A percentile compares a stretch with the other conserved stretches of the same genome.
Evolutionary conservation across 2,888 invertebrate species (phyloP).

Genomic region (Euplagia quadripunctaria): DNA sequence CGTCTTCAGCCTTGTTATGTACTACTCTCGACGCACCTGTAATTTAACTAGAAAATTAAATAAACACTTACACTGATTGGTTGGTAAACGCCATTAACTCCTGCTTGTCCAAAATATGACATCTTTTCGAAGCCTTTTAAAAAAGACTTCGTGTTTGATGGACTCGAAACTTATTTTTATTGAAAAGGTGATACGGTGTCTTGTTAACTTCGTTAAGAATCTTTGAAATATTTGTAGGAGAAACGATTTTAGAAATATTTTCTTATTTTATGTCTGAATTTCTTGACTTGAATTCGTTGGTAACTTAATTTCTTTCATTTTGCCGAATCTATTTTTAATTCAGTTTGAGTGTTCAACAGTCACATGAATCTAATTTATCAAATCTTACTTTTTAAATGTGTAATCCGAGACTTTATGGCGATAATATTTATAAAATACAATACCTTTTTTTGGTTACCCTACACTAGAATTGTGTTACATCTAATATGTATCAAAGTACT

Average conservation of each 20-base stretch:
- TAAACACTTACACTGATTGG: background rate
- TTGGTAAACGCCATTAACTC: conserved; percentile 3
- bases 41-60: background rate
- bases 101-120: background rate
- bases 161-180: conserved; percentile 31
- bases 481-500: too few species aligned
- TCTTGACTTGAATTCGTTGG: background rate
- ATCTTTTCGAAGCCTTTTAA: background rate
- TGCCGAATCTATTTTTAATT: background rate
- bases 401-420: too few species aligned
- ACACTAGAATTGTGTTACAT: too few species aligned
- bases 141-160: conserved; percentile 24
- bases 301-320: conserved; percentile 5
- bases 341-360: background rate
- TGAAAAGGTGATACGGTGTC: conserved; percentile 29
- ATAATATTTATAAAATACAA: too few species aligned
- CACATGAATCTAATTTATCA: background rate
- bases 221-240: conserved; percentile 22
- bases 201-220: conserved; percentile 28
- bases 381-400: too few species aligned
- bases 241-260: conserved; percentile 13
- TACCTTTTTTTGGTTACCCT: too few species aligned
- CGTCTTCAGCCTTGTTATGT: background rate
- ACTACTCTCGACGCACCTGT: background rate
- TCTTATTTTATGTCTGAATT: background rate